Evolutionary conservation across 2,888 invertebrate genomes (phyloP).

Genomic region (Cordylochernes scorpioides): DNA sequence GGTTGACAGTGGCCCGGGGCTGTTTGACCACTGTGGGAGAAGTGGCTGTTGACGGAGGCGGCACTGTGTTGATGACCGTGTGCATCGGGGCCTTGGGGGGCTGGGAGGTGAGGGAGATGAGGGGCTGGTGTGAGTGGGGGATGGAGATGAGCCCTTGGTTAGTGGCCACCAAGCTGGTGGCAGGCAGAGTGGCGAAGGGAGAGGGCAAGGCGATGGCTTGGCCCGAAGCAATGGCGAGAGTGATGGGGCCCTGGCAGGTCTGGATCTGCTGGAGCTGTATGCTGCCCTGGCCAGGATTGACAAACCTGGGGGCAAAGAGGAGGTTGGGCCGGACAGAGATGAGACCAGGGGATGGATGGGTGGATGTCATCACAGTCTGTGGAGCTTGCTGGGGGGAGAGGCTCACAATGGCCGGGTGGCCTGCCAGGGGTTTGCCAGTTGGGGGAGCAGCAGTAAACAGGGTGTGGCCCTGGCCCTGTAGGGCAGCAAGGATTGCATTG

Average conservation of each 20-base stretch:
- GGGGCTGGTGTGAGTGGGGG: too few species aligned
- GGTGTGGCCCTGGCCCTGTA: constrained; percentile 9
- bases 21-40: constrained; percentile 4
- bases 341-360: constrained; percentile 8
- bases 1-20: constrained; percentile 12
- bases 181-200: constrained; percentile 7
- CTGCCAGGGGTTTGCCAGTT: constrained; percentile 20
- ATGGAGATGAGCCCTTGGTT: constrained; percentile 8
- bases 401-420: constrained; percentile 12
- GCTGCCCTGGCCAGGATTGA: constrained; percentile 6
- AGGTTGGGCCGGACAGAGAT: constrained; percentile 9
- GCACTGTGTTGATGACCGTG: constrained; percentile 3
- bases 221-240: constrained; percentile 22
- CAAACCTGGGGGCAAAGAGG: constrained; percentile 10
- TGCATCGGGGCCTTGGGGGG: constrained; percentile 9
- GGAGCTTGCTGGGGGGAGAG: too few species aligned
- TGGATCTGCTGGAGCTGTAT: constrained; percentile 26
- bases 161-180: constrained; percentile 8
- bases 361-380: too few species aligned
- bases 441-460: constrained; percentile 5
- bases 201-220: constrained; percentile 10
- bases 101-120: constrained; percentile 10
- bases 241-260: constrained; percentile 25
- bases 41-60: constrained; percentile 4
- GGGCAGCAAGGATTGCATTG: constrained; percentile 11